phyloP scores from a whole-genome alignment of 2,888 invertebrate species.

The Cordilura impudica region DNA sequence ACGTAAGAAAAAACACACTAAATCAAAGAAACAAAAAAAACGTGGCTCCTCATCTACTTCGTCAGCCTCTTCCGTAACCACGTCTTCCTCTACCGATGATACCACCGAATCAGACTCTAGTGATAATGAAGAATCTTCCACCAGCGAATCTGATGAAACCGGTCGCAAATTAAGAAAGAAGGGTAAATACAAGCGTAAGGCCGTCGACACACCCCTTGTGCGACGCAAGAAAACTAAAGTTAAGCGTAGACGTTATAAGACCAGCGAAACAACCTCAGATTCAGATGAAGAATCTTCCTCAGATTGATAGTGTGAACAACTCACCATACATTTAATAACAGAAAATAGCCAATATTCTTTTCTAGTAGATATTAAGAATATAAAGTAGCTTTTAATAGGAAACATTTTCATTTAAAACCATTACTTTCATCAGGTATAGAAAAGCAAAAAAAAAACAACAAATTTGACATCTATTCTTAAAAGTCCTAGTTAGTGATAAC shows the following conservation, averaged over 20 bases:
- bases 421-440: constrained; percentile 11
- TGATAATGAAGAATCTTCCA: constrained; percentile 76
- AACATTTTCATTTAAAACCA: neutral
- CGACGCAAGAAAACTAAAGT: constrained; percentile 73
- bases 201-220: constrained; percentile 68
- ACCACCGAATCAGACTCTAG: constrained; percentile 72
- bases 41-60: constrained; percentile 58
- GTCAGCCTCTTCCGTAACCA: constrained; percentile 51
- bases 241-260: constrained; percentile 71
- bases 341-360: neutral
- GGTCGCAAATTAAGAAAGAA: constrained; percentile 74
- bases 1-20: constrained; percentile 56
- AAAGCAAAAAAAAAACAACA: neutral
- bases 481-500: neutral
- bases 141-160: constrained; percentile 73
- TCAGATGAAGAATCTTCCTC: constrained; percentile 66
- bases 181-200: constrained; percentile 75
- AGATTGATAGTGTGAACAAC: constrained; percentile 38
- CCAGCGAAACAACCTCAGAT: constrained; percentile 67
- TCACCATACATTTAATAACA: neutral
- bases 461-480: neutral
- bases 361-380: neutral
- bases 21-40: constrained; percentile 64
- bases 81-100: constrained; percentile 59
- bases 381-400: neutral